Conservation (phyloP, 2,113 vertebrate species). For the Acrocephalus arundinaceus region DNA sequence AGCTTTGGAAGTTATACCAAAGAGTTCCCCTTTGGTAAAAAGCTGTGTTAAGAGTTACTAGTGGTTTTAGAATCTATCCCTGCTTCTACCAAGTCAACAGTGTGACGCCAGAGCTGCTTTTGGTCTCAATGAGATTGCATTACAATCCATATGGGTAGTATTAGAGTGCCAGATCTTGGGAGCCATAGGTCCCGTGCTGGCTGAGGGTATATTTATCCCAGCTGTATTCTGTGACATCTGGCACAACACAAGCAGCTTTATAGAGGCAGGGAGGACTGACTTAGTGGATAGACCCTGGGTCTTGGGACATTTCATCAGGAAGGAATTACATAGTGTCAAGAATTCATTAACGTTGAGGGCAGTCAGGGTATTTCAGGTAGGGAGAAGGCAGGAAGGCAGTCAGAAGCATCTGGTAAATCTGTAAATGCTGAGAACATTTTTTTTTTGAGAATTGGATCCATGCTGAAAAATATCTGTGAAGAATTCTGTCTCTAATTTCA, state of each 20-base stretch:
- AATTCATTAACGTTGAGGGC: background rate
- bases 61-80: background rate
- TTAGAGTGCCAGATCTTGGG: background rate
- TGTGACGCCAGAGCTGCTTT: background rate
- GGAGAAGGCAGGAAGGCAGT: background rate
- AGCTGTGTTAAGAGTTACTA: background rate
- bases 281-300: background rate
- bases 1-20: background rate
- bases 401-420: background rate
- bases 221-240: background rate
- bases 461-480: background rate
- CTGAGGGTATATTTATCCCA: background rate
- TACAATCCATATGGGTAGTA: background rate
- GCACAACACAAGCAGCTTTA: background rate
- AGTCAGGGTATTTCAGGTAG: background rate
- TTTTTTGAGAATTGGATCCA: background rate
- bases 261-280: background rate
- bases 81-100: background rate
- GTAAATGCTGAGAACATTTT: background rate
- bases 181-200: background rate
- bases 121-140: background rate
- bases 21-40: background rate
- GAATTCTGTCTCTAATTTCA: background rate
- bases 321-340: background rate
- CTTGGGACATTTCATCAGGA: background rate